Evolutionary conservation across 1,140 invertebrate genomes (phyloP).

Genomic region (Heterodera schachtii): DNA sequence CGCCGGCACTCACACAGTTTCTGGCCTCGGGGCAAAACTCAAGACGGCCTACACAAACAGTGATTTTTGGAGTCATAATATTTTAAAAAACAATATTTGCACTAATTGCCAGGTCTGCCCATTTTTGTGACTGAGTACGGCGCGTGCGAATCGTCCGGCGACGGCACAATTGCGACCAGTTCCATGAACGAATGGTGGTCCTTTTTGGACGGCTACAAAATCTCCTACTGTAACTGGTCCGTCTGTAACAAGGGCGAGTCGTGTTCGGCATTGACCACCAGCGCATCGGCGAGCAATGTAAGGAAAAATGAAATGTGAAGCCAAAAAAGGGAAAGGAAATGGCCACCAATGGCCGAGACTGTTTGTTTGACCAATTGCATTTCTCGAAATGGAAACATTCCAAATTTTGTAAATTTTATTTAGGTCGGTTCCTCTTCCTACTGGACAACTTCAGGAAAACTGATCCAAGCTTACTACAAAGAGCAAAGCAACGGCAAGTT

Average conservation of each 20-base stretch:
- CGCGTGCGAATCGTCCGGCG: conserved; percentile 14
- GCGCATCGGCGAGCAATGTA: not conserved
- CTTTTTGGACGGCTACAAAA: conserved; percentile 26
- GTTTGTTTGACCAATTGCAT: no score
- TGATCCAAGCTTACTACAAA: conserved; percentile 6
- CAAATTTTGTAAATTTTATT: no score
- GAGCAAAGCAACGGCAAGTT: not conserved
- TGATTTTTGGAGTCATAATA: not conserved
- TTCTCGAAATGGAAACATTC: no score
- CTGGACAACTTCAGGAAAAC: conserved; percentile 3
- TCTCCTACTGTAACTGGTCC: conserved; percentile 29
- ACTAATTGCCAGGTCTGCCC: conserved; percentile 5
- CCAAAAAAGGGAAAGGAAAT: no score
- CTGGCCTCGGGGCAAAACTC: conserved; percentile 11
- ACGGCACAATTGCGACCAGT: not conserved
- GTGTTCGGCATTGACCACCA: not conserved
- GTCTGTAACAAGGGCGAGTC: conserved; percentile 14
- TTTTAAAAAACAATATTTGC: no score
- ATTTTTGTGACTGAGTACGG: conserved; percentile 38
- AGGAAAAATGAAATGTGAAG: not conserved
- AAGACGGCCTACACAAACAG: conserved; percentile 10
- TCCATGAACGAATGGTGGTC: conserved; percentile 28
- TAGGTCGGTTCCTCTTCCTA: not conserved
- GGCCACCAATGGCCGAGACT: no score
- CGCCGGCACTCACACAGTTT: conserved; percentile 12